Evolutionary conservation across 2,113 vertebrate species (phyloP).

Genomic region (Macrotus californicus): DNA sequence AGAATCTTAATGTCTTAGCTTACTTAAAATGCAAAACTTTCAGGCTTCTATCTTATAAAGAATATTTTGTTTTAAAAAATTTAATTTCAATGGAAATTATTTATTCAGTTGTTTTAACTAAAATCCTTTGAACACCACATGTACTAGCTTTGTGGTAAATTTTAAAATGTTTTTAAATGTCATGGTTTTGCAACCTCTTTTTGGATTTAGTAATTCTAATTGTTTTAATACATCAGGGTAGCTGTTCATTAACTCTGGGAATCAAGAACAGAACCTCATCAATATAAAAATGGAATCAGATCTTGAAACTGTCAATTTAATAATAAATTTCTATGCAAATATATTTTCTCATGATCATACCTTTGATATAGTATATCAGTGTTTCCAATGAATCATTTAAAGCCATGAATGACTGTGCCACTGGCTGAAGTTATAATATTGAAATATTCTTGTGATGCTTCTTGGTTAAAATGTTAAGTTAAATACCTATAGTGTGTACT

Average conservation of each 20-base stretch:
- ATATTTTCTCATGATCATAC: not conserved
- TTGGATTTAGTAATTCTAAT: not conserved
- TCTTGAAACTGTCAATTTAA: not conserved
- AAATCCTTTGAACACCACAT: not conserved
- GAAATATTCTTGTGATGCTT: not conserved
- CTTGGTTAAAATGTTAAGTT: not conserved
- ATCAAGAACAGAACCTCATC: not conserved
- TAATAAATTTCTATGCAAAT: not conserved
- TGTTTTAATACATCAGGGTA: not conserved
- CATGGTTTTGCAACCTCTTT: conserved; percentile 19
- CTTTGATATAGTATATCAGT: not conserved
- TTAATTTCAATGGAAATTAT: conserved; percentile 28
- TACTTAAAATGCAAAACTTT: not conserved
- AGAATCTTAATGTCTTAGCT: not conserved
- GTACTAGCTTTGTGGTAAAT: not conserved
- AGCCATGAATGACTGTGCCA: not conserved
- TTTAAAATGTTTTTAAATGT: conserved; percentile 29
- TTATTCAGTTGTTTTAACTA: not conserved
- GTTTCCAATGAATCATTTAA: not conserved
- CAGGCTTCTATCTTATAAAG: not conserved
- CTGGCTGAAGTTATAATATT: not conserved
- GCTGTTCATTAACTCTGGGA: not conserved
- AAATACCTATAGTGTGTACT: not conserved
- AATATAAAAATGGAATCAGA: not conserved
- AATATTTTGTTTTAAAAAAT: not conserved